Evolutionary conservation across 92 coral and sea anemone species (phyloP).

Genomic region (Phenganax marumi): DNA sequence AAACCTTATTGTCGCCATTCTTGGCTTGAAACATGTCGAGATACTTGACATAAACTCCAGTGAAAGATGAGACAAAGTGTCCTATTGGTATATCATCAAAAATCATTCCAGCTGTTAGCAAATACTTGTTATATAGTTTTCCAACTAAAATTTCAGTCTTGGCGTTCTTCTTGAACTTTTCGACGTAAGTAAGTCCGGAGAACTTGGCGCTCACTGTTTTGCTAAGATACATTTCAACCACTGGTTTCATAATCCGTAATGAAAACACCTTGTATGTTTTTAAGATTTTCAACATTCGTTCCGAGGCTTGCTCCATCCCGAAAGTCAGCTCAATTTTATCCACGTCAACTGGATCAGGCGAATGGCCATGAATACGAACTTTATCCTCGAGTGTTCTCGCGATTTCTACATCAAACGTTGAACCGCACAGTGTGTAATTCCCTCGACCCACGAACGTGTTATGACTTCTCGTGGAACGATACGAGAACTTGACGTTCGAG

Average conservation of each 20-base stretch:
- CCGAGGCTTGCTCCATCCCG: conserved; percentile 58
- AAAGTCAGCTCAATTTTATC: conserved; percentile 70
- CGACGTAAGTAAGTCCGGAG: conserved; percentile 64
- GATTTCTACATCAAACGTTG: conserved; percentile 68
- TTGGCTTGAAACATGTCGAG: conserved; percentile 62
- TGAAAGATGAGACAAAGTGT: conserved; percentile 63
- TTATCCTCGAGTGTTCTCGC: conserved; percentile 56
- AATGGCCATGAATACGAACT: conserved; percentile 65
- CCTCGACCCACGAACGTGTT: conserved; percentile 87
- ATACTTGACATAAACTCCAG: conserved; percentile 61
- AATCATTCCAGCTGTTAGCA: conserved; percentile 72
- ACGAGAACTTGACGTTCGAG: conserved; percentile 71
- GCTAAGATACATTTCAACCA: conserved; percentile 68
- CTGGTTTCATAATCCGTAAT: conserved; percentile 70
- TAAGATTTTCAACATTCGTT: conserved; percentile 56
- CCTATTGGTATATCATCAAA: conserved; percentile 62
- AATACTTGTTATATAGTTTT: conserved; percentile 50
- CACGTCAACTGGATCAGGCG: conserved; percentile 77
- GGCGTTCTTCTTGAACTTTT: conserved; percentile 56
- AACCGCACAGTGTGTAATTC: conserved; percentile 67
- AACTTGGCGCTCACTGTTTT: conserved; percentile 70
- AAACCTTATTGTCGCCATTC: conserved; percentile 29
- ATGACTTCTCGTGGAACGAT: conserved; percentile 56
- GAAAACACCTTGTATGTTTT: conserved; percentile 62
- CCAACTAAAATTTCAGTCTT: conserved; percentile 72